Conservation (phyloP, 2,797 vertebrate species). For the Notoglanidium macrostoma region DNA sequence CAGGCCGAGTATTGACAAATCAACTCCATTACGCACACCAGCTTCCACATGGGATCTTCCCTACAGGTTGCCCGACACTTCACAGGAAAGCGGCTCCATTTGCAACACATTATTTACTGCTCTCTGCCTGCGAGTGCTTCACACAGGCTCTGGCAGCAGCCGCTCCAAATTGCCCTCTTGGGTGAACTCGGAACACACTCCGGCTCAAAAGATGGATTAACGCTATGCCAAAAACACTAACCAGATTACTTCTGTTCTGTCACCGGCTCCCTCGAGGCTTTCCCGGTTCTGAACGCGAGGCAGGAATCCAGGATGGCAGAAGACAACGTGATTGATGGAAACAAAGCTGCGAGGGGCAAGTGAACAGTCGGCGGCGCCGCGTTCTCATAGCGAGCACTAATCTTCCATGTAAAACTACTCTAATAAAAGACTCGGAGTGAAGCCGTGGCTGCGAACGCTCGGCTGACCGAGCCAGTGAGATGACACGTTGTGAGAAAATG, state of each 20-base stretch:
- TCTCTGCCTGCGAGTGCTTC: constrained; percentile 57
- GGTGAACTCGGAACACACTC: constrained; percentile 50
- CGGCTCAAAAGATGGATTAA: constrained; percentile 58
- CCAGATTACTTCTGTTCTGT: constrained; percentile 62
- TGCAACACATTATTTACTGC: constrained; percentile 65
- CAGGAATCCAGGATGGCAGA: constrained; percentile 30
- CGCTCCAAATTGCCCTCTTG: constrained; percentile 59
- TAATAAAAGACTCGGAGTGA: constrained; percentile 42
- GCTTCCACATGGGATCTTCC: constrained; percentile 60
- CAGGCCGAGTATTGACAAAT: constrained; percentile 71
- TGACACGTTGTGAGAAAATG: constrained; percentile 37
- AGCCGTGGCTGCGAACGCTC: constrained; percentile 25
- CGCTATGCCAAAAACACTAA: constrained; percentile 59
- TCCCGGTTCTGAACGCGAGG: constrained; percentile 25
- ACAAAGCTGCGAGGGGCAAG: constrained; percentile 40
- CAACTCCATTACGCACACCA: constrained; percentile 57
- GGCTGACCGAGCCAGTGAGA: constrained; percentile 17
- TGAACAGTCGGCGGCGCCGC: constrained; percentile 29
- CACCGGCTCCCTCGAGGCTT: constrained; percentile 44
- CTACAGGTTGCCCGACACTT: constrained; percentile 59
- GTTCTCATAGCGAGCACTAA: constrained; percentile 31
- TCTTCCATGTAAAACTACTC: constrained; percentile 45
- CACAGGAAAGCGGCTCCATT: constrained; percentile 64
- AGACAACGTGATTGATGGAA: constrained; percentile 53
- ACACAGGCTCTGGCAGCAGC: constrained; percentile 53